phyloP scores from a whole-genome alignment of 2,888 invertebrate genomes.

The Acrobasis suavella region DNA sequence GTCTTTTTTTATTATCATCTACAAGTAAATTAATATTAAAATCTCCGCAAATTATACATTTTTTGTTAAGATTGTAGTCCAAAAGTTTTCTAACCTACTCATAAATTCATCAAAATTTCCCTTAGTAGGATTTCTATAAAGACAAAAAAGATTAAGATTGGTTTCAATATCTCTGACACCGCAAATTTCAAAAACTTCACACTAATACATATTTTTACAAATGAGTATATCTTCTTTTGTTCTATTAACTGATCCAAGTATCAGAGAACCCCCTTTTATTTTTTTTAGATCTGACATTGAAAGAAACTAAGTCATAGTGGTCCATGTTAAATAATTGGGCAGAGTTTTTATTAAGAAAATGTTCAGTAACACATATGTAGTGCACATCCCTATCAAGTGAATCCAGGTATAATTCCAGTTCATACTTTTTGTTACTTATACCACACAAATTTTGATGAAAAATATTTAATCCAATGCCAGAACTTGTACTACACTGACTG shows the following conservation, averaged over 20 bases:
- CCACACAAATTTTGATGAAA: slow-evolving; percentile 8
- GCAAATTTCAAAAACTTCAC: not conserved
- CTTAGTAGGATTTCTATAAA: not conserved
- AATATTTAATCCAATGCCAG: not conserved
- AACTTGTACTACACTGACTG: not conserved
- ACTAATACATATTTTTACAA: not conserved
- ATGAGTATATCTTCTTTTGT: not conserved
- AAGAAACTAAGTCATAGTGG: not conserved
- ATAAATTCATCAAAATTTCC: slow-evolving; percentile 1
- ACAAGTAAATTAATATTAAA: slow-evolving; percentile 1
- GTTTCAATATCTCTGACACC: slow-evolving; percentile 1
- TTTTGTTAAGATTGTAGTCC: not conserved
- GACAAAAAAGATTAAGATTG: not conserved
- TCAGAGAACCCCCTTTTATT: not conserved
- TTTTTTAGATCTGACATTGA: not conserved
- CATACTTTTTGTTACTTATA: not conserved
- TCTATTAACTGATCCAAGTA: not conserved
- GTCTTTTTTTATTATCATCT: not conserved
- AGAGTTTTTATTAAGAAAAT: not conserved
- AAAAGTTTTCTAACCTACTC: not conserved
- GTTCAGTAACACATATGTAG: slow-evolving; percentile 6
- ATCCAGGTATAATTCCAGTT: not conserved
- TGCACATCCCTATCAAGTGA: not conserved
- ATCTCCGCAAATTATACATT: slow-evolving; percentile 1
- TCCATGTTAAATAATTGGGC: not conserved